A percentile compares a stretch with the other conserved stretches of the same genome.
phyloP scores from a whole-genome alignment of 2,797 vertebrate genomes.

The Podargus strigoides region DNA sequence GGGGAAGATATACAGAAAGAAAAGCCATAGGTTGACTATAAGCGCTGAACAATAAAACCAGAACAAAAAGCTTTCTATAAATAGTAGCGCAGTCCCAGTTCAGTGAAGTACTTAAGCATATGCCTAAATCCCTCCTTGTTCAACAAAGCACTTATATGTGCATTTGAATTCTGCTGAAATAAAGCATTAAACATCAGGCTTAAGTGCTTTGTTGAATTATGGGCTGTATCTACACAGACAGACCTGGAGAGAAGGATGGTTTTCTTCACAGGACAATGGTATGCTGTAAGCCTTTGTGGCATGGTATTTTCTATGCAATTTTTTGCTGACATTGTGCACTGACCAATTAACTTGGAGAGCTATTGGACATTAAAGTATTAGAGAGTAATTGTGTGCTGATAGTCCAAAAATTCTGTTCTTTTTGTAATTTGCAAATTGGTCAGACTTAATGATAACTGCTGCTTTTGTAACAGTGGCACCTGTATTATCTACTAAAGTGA shows the following conservation, averaged over 20 bases:
- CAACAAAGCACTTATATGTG: slow-evolving; percentile 22
- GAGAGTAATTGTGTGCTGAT: not conserved
- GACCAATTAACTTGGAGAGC: not conserved
- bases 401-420: not conserved
- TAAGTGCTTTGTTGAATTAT: not conserved
- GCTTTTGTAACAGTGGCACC: not conserved
- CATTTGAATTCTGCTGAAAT: not conserved
- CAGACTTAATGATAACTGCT: not conserved
- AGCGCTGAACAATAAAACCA: slow-evolving; percentile 25
- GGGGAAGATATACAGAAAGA: not conserved
- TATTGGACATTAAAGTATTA: not conserved
- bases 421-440: not conserved
- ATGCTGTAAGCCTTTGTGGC: not conserved
- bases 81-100: slow-evolving; percentile 21
- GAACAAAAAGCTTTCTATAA: slow-evolving; percentile 50
- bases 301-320: not conserved
- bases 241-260: not conserved
- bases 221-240: not conserved
- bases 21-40: slow-evolving; percentile 11
- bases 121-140: slow-evolving; percentile 43
- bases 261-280: not conserved
- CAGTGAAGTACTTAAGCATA: slow-evolving; percentile 45
- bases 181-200: not conserved
- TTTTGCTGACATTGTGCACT: not conserved
- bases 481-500: not conserved